Base-by-base conservation (phyloP, 2,888 invertebrate genomes). In the Morinoia aosen region DNA sequence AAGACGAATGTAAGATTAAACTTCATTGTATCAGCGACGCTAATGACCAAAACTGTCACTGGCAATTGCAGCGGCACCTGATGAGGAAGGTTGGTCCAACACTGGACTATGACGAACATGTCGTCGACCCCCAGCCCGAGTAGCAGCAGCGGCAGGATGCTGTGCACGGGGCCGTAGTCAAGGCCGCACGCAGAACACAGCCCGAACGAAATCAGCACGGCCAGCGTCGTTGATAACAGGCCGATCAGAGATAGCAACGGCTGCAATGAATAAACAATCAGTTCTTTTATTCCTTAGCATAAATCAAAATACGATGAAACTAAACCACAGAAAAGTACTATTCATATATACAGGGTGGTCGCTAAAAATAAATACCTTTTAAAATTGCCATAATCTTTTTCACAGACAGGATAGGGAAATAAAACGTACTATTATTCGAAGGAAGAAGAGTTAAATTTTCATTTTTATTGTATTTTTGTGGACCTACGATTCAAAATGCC, bases 91-190 rank as follows among this genome's bases (percentile, higher is more conserved):
- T 95, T 95, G 56, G 14, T 61, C 95, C 95, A 95, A 97, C 98
- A 98, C 48, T 98, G 98, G 97, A 98, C 98, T 97, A 98, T 98
- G 0, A 99, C 98, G 97, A 99, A 98, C 98, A 98, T 98, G 97
- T 99, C 98, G 97, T 98, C 98, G 57, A 98, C 98, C 97, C 98
- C 98, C 97, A 98, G 98, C 96, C 98, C 98, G 98, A 98, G 98
- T 39, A 99, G 97, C 96, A 99, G 97, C 97, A 99, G 98, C 12
- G 98, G 98, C 96, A 98, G 97, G 33, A 98, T 98, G 19, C 98
- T 98, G 97, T 99, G 98, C 0, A 98, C 98, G 0, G 98, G 98
- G 0, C 98, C 98, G 97, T 98, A 98, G 61, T 98, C 98, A 76
- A 98, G 97, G 14, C 98, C 98, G 96, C 98, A 97, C 16, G 98